phyloP scores from a whole-genome alignment of 2,113 vertebrate genomes.

The Atherinomorus stipes region DNA sequence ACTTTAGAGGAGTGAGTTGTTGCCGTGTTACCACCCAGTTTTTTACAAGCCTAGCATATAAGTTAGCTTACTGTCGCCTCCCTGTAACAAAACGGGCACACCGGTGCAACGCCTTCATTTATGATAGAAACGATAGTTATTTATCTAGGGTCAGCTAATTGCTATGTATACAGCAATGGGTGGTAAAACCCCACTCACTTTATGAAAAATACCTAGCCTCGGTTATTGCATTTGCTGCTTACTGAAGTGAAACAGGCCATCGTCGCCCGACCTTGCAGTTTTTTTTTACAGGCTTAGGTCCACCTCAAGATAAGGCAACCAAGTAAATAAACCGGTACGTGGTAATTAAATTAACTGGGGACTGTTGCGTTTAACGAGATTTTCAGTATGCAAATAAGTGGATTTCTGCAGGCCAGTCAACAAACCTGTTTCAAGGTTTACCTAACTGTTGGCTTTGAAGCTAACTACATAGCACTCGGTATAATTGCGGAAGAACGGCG shows the following conservation, averaged over 20 bases:
- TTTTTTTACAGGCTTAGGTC: background rate
- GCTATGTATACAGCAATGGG: background rate
- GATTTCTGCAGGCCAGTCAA: conserved; percentile 63
- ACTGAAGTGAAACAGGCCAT: conserved; percentile 60
- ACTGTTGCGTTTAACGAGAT: conserved; percentile 71
- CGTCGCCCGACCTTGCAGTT: conserved; percentile 75
- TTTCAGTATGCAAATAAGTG: conserved; percentile 71
- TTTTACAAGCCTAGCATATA: conserved; percentile 47
- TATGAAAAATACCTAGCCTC: conserved; percentile 3
- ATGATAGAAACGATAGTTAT: background rate
- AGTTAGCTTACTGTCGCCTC: conserved; percentile 46
- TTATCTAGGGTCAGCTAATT: background rate
- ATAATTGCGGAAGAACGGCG: conserved; percentile 78
- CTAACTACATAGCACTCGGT: conserved; percentile 63
- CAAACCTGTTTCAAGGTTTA: conserved; percentile 32
- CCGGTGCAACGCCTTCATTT: conserved; percentile 46
- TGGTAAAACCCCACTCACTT: background rate
- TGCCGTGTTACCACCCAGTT: conserved; percentile 63
- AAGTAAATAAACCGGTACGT: conserved; percentile 19
- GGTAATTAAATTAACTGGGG: conserved; percentile 63
- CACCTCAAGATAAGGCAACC: conserved; percentile 8
- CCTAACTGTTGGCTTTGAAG: conserved; percentile 41
- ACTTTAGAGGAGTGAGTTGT: background rate
- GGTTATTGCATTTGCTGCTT: conserved; percentile 35
- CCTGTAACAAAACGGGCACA: conserved; percentile 40